Base-by-base conservation (phyloP, 1,140 invertebrate genomes). In the Telenomus remus region DNA sequence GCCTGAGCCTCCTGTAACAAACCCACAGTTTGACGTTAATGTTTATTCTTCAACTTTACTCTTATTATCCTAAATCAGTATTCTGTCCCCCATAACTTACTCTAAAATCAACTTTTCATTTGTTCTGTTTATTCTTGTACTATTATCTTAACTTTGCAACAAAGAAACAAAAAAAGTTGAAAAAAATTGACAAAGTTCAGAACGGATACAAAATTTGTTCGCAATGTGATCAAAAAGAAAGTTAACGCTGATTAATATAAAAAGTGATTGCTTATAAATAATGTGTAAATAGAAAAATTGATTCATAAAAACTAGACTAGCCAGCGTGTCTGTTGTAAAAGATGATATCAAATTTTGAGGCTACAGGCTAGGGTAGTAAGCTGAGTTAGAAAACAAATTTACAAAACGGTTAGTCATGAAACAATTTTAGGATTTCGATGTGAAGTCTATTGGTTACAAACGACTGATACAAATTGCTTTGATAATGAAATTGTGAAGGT, bases 1-100 rank as follows among this genome's bases (percentile, higher is more conserved):
- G 87, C 89, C 90, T 88, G 90, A 91, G 84, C 89, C 89, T 85
- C 91, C 91, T 88, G 86, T 80, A 88, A 87, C 85, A 86, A 80
- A 87, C 81, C 81, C 85, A 84, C 81, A 70, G 59, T 68, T 75
- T 54, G 16, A 50, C 10, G 39, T 57, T 19, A 27, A 71, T 42
- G 51, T 64, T 50, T 59, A 60, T 39, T 51, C 53, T 44, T 14
- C 10, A 27, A 27, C 19, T 27, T 27, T 27, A 69, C 19, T 15
- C 10, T n/a, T n/a, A 39, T 39, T 39, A 39, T n/a, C 19, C 19
- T 27, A 27, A 27, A 27, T 49, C 49, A 59, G 11, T 4, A 11
- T 9, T 39, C n/a, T 37, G 47, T 14, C 47, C 9, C 35, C 48
- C 46, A 2, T 34, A 59, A 0, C 49, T 66, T 60, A 61, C 34